Percentiles rank a stretch among this genome's conserved stretches.
phyloP scores from a whole-genome alignment of 2,888 invertebrate species.

The Reticulitermes lucifugus region DNA sequence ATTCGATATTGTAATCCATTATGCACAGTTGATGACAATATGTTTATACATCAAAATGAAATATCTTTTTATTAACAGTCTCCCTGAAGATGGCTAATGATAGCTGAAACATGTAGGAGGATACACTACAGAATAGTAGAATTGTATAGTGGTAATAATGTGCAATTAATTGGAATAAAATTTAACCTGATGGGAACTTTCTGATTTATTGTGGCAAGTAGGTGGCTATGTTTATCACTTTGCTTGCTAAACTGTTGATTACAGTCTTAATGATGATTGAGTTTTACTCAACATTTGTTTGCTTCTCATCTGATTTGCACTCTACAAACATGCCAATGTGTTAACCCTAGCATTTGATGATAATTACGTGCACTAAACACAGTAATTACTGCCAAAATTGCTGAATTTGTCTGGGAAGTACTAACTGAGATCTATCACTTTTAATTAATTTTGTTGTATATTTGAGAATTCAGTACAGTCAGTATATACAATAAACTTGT shows the following conservation, averaged over 20 bases:
- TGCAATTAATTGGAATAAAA: too few relatives aligned
- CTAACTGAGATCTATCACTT: neutral
- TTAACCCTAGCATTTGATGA: neutral
- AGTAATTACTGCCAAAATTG: neutral
- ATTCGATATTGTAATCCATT: too few relatives aligned
- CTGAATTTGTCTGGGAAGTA: neutral
- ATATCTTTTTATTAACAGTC: too few relatives aligned
- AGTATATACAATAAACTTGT: neutral
- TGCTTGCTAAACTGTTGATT: neutral
- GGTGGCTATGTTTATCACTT: neutral
- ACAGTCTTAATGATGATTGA: neutral
- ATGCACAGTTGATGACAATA: too few relatives aligned
- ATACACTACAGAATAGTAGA: too few relatives aligned
- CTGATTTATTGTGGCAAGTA: neutral
- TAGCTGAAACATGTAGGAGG: too few relatives aligned
- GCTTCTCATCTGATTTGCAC: constrained; percentile 25
- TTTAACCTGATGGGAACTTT: neutral
- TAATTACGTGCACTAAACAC: constrained; percentile 8
- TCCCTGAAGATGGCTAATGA: too few relatives aligned
- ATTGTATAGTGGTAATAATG: too few relatives aligned
- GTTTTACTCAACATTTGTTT: neutral
- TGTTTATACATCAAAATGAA: too few relatives aligned
- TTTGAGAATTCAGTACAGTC: neutral
- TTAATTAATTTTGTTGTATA: neutral
- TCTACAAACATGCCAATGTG: constrained; percentile 2